Evolutionary conservation across 2,113 vertebrate species (phyloP).

Genomic region (Anthoscopus minutus): DNA sequence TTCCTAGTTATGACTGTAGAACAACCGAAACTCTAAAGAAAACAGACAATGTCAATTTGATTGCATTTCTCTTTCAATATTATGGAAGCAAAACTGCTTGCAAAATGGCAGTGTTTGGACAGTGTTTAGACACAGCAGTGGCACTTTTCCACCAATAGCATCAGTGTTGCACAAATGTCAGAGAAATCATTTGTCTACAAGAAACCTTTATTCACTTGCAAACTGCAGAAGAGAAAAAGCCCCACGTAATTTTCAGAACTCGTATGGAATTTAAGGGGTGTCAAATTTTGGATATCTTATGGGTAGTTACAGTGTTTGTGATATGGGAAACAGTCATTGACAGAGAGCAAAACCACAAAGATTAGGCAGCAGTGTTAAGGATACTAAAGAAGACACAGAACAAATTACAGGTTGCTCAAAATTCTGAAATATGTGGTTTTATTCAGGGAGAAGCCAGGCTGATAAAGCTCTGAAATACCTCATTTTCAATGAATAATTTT

Average conservation of each 20-base stretch:
- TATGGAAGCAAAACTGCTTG: neutral
- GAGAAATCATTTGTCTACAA: neutral
- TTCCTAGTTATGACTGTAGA: neutral
- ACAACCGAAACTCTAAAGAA: neutral
- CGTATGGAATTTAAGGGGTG: neutral
- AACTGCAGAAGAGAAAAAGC: neutral
- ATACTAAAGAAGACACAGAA: neutral
- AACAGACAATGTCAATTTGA: neutral
- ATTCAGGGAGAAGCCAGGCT: neutral
- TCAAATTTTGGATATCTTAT: neutral
- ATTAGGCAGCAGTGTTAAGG: neutral
- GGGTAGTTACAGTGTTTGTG: neutral
- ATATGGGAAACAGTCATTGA: neutral
- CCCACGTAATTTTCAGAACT: neutral
- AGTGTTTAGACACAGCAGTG: neutral
- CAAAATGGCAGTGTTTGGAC: neutral
- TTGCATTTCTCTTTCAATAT: neutral
- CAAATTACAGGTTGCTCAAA: neutral
- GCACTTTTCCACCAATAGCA: neutral
- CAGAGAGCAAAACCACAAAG: neutral
- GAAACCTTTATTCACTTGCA: neutral
- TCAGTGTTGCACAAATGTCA: neutral
- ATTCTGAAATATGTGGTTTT: neutral
- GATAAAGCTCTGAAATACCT: neutral
- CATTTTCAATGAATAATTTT: neutral